Percentiles rank a stretch among this genome's conserved stretches.
phyloP scores from a whole-genome alignment of 2,113 vertebrate species.

The Haliaeetus leucogaster region DNA sequence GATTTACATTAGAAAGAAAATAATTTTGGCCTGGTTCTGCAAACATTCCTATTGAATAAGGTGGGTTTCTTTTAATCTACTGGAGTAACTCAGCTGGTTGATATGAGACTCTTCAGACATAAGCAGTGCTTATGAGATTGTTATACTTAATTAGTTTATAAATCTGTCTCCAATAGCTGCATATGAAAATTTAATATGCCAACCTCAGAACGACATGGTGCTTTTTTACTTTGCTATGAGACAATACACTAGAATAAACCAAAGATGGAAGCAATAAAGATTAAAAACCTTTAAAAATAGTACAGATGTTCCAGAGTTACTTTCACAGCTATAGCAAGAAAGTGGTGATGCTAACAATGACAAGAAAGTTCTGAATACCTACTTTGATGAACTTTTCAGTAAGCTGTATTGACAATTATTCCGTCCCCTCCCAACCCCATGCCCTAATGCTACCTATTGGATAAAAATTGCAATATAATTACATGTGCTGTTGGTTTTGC shows the following conservation, averaged over 20 bases:
- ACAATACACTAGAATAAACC: neutral
- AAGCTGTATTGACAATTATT: neutral
- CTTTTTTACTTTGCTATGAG: neutral
- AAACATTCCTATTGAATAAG: neutral
- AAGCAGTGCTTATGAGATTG: neutral
- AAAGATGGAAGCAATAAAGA: neutral
- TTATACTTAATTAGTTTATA: constrained; percentile 14
- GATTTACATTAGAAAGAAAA: neutral
- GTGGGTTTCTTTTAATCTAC: neutral
- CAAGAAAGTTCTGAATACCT: neutral
- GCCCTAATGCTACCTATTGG: too few relatives aligned
- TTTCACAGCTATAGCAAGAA: neutral
- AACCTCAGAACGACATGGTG: neutral
- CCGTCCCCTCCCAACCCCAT: fast-evolving
- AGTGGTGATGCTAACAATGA: neutral
- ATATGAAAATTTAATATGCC: neutral
- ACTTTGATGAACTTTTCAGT: neutral
- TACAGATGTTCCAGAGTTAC: neutral
- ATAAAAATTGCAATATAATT: neutral
- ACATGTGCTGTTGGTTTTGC: fast-evolving
- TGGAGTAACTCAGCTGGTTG: neutral
- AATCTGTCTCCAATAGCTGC: neutral
- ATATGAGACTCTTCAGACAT: neutral
- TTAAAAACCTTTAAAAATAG: neutral
- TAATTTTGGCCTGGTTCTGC: neutral